Base-by-base conservation (phyloP, 53 echinoderm and acorn worm genomes). In the Antedon mediterranea region DNA sequence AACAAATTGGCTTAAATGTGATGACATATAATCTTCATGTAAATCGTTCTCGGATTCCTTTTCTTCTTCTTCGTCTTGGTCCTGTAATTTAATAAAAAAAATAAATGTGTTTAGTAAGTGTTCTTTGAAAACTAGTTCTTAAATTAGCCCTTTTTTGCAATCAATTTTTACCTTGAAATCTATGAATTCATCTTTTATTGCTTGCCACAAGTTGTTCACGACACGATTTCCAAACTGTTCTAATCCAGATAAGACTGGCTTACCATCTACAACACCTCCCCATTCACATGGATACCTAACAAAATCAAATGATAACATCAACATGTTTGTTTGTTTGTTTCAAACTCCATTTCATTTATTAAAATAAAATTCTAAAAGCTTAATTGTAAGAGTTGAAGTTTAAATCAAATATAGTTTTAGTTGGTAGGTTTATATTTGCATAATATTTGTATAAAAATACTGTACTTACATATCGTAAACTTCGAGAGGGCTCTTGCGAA, bases 141-240 rank as follows among this genome's bases (percentile, higher is more conserved):
- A 28, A n/a, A n/a, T n/a, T n/a, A n/a, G n/a, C n/a, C n/a, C n/a
- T n/a, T n/a, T n/a, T n/a, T n/a, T n/a, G n/a, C n/a, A n/a, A n/a
- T n/a, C n/a, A n/a, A n/a, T n/a, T n/a, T n/a, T n/a, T n/a, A n/a
- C 97, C 84, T 91, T 87, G n/a, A n/a, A n/a, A 43, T 89, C 85
- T 28, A 87, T 84, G 73, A 77, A 89, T 43, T 88, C 43, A 4
- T 29, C 30, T 28, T 77, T 32, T 43, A 98, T 82, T 28, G 87
- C 84, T 33, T 88, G 87, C 98, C 98, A 98, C 44, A 98, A 71
- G 73, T 98, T 98, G 81, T 98, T 92, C 80, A 98, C 73, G 43
- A 98, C 98, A 18, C 98, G 84, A 28, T 81, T 79, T 30, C 98
- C 98, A 92, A 98, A 90, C 82, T 88, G 78, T 31, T 93, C 92